Evolutionary conservation across 2,888 invertebrate genomes (phyloP), one percentile per base, ranked within the genome.

Genomic region (Sarcophaga caerulescens): DNA sequence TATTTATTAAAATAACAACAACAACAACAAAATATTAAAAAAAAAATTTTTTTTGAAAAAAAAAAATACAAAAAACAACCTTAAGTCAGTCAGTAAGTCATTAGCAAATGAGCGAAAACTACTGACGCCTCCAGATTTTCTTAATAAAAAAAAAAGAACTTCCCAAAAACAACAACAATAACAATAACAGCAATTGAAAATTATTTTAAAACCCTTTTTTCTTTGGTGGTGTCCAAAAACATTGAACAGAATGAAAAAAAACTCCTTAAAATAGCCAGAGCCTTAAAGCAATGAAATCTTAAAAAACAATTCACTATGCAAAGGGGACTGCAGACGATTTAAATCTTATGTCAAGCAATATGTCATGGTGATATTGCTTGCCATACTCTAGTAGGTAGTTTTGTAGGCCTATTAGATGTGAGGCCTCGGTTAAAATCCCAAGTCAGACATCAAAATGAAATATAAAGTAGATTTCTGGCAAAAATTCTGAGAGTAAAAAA

Each of bases 51-150:
- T 21, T 74, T 12, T 47, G 12, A 70, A 75, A 82, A 87, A 47
- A 47, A 47, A 47, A 47, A 10, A 47, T 12, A 14, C 47, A 47
- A 14, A 47, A 47, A 11, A 52, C 52, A 52, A 35, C 35, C 2
- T 35, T 2, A 35, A 90, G 23, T 62, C 19, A 71, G 63, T 90
- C 91, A 90, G 89, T 88, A 89, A 88, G 90, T 91, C 91, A 92
- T 91, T 92, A 92, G 90, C 88, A 90, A 91, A 91, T 91, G 90
- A 90, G 89, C 88, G 76, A 65, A 84, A 87, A 87, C 88, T 87
- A 88, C 88, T 84, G 81, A 86, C 86, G 86, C 86, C 86, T 86
- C 76, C 76, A 79, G 19, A 76, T 66, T 74, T 63, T 10, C 6
- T 4, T 23, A 45, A 76, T 3, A 17, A 25, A 14, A 62, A 59